Evolutionary conservation across 1,140 invertebrate genomes (phyloP).

Genomic region (Acromyrmex echinatior): DNA sequence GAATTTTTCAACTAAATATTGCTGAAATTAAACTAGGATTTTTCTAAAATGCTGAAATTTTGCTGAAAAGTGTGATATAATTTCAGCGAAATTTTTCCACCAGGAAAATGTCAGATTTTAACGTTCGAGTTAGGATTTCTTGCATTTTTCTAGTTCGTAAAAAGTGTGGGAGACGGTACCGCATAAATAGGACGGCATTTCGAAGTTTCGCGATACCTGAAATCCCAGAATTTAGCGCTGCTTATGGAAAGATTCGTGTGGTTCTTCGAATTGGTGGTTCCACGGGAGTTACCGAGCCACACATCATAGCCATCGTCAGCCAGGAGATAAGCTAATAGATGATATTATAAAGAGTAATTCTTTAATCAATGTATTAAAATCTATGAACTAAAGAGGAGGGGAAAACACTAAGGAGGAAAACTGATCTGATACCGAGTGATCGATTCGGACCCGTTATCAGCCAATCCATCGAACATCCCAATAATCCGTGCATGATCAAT

Average conservation of each 20-base stretch:
- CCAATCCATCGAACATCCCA: slow-evolving; percentile 92
- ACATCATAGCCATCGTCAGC: slow-evolving; percentile 90
- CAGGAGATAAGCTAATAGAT: slow-evolving; percentile 78
- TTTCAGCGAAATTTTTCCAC: no score
- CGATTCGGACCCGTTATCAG: slow-evolving; percentile 89
- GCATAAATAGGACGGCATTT: background rate
- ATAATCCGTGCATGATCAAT: slow-evolving; percentile 91
- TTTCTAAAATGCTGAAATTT: no score
- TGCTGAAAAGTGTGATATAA: no score
- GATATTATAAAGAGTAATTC: background rate
- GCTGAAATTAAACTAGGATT: no score
- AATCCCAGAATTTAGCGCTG: slow-evolving; percentile 86
- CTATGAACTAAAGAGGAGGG: background rate
- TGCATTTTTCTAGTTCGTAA: no score
- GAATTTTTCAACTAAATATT: no score
- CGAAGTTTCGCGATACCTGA: slow-evolving; percentile 69
- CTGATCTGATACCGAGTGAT: slow-evolving; percentile 81
- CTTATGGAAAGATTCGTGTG: slow-evolving; percentile 86
- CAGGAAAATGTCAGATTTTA: no score
- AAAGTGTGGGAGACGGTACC: background rate
- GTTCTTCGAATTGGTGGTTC: slow-evolving; percentile 88
- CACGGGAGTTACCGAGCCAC: slow-evolving; percentile 90
- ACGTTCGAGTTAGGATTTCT: no score
- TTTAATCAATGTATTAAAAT: slow-evolving; percentile 11
- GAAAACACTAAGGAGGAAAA: background rate